Base-by-base conservation (phyloP, 2,113 vertebrate species). In the Bungarus multicinctus region DNA sequence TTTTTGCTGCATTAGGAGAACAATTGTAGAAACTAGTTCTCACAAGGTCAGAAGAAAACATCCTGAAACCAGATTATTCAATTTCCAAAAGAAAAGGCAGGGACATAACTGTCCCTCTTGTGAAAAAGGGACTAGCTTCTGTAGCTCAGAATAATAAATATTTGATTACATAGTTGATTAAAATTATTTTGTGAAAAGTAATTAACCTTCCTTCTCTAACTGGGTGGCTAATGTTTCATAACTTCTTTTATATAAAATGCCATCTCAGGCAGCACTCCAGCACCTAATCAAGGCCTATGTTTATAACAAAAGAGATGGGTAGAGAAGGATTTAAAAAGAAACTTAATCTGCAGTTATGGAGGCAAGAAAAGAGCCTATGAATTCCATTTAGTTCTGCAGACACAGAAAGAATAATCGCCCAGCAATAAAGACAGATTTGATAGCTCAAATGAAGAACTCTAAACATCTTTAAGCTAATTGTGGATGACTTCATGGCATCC, bases 171-270 rank as follows among this genome's bases (percentile, higher is more conserved):
- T 86, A 87, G 57, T 34, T 87, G 81, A 89, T 90, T 93, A 89
- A 93, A 90, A 86, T 39, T n/a, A 60, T 90, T 60, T 55, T 86
- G 45, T 90, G 92, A 86, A 81, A 86, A 93, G 74, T 86, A 90
- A 90, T 90, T 93, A 93, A 89, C 88, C 88, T 90, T 85, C 57
- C 88, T 90, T 52, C 86, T 54, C 69, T 90, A 93, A 55, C 92
- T 85, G 88, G 58, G 53, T 50, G 30, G 69, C 88, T 93, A 85
- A 85, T 81, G 20, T 54, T 90, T 90, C 45, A 86, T 85, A 89
- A 89, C 74, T 14, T 81, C 47, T 90, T 7, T 30, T 55, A n/a
- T 39, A 81, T 53, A 57, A 93, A 74, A 57, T 45, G 39, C n/a
- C 54, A 90, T 81, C 34, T 89, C 52, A 16, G 89, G 58, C 27